These are phyloP conservation scores for Cartodere bifasciata DNA, from an alignment of 2,888 invertebrate genomes.

Conservation along the genomic window DNA sequence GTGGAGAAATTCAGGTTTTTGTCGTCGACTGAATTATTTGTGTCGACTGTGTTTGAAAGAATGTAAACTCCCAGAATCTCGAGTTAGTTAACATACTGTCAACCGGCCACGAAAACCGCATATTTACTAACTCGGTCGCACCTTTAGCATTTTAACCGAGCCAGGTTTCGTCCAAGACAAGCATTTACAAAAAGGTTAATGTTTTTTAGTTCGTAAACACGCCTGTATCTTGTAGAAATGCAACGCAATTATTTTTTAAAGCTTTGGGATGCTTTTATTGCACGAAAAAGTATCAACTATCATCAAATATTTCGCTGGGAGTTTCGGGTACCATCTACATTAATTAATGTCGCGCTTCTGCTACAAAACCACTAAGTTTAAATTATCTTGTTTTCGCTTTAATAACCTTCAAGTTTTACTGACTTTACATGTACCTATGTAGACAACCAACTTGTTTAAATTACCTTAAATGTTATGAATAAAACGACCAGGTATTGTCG, in stretches of 20 bases:
- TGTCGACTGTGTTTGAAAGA: constrained; percentile 32
- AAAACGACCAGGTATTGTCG: no score
- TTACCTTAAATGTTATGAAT: no score
- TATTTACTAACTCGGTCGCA: constrained; percentile 32
- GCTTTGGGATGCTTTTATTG: constrained; percentile 3
- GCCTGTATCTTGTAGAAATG: constrained; percentile 14
- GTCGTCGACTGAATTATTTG: constrained; percentile 33
- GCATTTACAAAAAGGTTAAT: constrained; percentile 4
- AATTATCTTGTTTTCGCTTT: no score
- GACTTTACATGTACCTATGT: no score
- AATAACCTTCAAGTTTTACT: no score
- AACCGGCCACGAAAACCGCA: constrained; percentile 28
- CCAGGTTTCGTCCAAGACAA: constrained; percentile 15
- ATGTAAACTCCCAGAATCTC: constrained; percentile 31
- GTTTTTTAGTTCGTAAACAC: constrained; percentile 15
- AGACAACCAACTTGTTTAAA: no score
- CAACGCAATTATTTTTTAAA: constrained; percentile 3
- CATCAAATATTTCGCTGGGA: no score
- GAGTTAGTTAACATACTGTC: constrained; percentile 34
- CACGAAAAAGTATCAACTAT: no score
- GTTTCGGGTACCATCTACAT: no score
- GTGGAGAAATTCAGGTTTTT: constrained; percentile 31
- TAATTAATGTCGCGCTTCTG: no score
- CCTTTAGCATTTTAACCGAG: constrained; percentile 25
- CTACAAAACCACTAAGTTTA: no score